These are phyloP conservation scores for Tinamus major DNA, from an alignment of 2,797 vertebrate genomes.

Conservation along the genomic window DNA sequence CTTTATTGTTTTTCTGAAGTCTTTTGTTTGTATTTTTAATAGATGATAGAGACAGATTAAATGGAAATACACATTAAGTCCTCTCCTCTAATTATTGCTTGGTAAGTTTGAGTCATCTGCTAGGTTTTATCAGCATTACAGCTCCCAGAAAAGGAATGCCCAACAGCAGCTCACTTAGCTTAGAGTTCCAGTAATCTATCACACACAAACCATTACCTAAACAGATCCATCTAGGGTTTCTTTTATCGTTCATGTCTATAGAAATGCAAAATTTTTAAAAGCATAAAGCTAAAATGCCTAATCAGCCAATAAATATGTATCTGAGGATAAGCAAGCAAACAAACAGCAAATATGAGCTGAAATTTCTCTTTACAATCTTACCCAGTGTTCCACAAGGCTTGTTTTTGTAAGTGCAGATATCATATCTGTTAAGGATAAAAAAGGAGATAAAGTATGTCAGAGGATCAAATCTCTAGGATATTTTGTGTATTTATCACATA, in stretches of 20 bases:
- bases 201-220: background rate
- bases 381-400: slow-evolving; percentile 98
- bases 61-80: slow-evolving; percentile 29
- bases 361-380: slow-evolving; percentile 82
- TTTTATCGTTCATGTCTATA: background rate
- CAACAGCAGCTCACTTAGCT: background rate
- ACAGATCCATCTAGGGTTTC: background rate
- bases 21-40: slow-evolving; percentile 1
- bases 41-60: background rate
- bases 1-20: background rate
- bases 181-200: slow-evolving; percentile 13
- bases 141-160: background rate
- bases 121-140: slow-evolving; percentile 39
- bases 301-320: background rate
- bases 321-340: background rate
- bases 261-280: background rate
- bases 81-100: slow-evolving; percentile 4
- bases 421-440: slow-evolving; percentile 86
- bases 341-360: slow-evolving; percentile 1
- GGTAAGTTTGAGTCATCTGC: slow-evolving; percentile 33
- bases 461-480: slow-evolving; percentile 48
- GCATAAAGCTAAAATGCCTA: background rate
- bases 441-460: slow-evolving; percentile 67
- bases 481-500: slow-evolving; percentile 71
- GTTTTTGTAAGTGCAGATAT: slow-evolving; percentile 99